Base-by-base conservation (phyloP, 2,888 invertebrate species). In the Dryobota labecula region DNA sequence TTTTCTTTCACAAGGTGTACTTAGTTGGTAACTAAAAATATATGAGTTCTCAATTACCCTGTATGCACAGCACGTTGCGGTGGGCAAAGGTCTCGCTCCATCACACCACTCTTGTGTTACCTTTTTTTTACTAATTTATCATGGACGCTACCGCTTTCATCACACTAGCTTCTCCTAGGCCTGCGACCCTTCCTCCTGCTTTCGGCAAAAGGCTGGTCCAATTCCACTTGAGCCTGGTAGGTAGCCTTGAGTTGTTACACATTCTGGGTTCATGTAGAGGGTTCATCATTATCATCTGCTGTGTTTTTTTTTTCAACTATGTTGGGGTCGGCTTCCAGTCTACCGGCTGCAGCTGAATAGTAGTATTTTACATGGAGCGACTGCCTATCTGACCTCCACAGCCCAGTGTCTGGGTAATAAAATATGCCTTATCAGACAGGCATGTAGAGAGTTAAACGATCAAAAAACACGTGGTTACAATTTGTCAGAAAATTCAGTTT, bases 401-500 rank as follows among this genome's bases (percentile, higher is more conserved):
- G 7, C 58, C 7, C 57, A 58, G 38, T 11, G 11, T 24, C 24
- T 38, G n/a, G n/a, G 33, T 38, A 38, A n/a, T 36, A 15, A 8
- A 6, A 43, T 27, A 30, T 2, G 8, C 1, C 15, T 47, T 45
- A 30, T 61, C 15, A 60, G 27, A 30, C 8, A 30, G 43, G 20
- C 13, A 27, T 30, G 41, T 27, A 5, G 0, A 47, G 36, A 24
- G 18, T n/a, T 20, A 24, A 5, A n/a, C 18, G 6, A 43, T 5
- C 6, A 53, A 43, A 73, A 33, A 36, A 36, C 4, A 8, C 20
- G 9, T 33, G 24, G 8, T 24, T 24, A 41, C 24, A 7, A 56
- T 6, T 36, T 38, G 11, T 9, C 18, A 41, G 33, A n/a, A 57
- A 18, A 61, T 67, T 36, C 20, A 71, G 13, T 47, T 58, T 54